Base-by-base conservation (phyloP, 2,113 vertebrate species). In the Prolemur simus region DNA sequence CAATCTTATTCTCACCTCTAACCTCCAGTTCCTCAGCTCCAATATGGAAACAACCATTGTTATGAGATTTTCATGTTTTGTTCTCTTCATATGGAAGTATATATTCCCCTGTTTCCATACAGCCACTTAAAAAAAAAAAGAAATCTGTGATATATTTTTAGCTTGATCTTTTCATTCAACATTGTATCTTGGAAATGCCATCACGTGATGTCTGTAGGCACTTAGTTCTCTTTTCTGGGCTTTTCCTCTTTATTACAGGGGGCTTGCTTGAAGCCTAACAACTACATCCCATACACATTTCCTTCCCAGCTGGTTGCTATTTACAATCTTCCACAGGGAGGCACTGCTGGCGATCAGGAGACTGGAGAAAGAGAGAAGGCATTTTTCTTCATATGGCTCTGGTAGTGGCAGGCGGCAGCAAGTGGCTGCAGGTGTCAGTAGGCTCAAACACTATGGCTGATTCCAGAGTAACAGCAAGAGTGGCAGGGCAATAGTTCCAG, bases 401-500 rank as follows among this genome's bases (percentile, higher is more conserved):
- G 11, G 6, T 21, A 4, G 5, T 20, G 27, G 18, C 10, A 9
- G 42, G 20, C 12, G 29, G 8, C 12, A 37, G 63, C 20, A 54
- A 54, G 56, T 39, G 83, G 13, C 34, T 80, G 2, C 6, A 20
- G 56, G 4, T 6, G 6, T 27, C 17, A 60, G 20, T 34, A 27
- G n/a, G 15, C 27, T 78, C 54, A 69, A 6, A 32, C 20, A 18
- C 23, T 27, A 17, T 2, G 21, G 12, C 37, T n/a, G 8, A 39
- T 45, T 37, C 64, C 6, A 45, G 10, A 39, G 15, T 3, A 45
- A 20, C n/a, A 34, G 21, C 7, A 8, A 56, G 17, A 13, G 8
- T 29, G 13, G 9, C 4, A 12, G 0, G 0, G 8, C 0, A 2
- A 12, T 23, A 25, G 8, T 25, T 45, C 49, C 23, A 76, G 15